Evolutionary conservation across 1,140 invertebrate species (phyloP), one percentile per base, ranked within the genome.

Genomic region (Oryctes rhinoceros): DNA sequence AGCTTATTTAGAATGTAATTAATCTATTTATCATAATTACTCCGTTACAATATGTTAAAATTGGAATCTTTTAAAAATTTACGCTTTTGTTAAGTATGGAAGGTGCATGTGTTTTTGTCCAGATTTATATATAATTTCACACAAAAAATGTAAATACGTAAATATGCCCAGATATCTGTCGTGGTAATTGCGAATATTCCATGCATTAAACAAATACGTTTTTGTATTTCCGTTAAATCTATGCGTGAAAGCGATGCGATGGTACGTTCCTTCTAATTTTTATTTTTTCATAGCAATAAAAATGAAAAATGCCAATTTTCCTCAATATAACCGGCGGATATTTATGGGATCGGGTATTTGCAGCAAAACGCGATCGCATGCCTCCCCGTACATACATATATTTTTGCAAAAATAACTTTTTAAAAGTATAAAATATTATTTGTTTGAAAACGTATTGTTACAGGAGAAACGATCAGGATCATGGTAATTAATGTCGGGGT

Each of bases 401-500:
- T 67, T 67, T 67, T 67, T 67, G 65, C 30, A 67, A 67, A 76
- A 76, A 76, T 48, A 76, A 44, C 35, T 76, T 76, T 76, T 76
- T 76, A 39, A 59, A 78, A 78, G 76, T 78, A 59, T 78, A 78
- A 78, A 78, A 53, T 78, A 78, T 78, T 59, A 78, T 78, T 78
- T 78, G 49, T 78, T 78, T 78, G 76, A 59, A 59, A 78, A 37
- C 24, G 76, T 53, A 59, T 78, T 37, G 76, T 67, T 53, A 76
- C n/a, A 76, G 30, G 74, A 39, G 37, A 9, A 18, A 20, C 74
- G 35, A 13, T 84, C 84, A 83, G 83, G 84, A 85, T 85, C 82
- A 80, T 49, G 80, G 83, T 85, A 87, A 87, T 87, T 87, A 87
- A 86, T 87, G 86, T 86, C 84, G 81, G 82, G 82, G 84, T 82